Evolutionary conservation across 2,113 vertebrate species (phyloP).

Genomic region (Accipiter virgatus): DNA sequence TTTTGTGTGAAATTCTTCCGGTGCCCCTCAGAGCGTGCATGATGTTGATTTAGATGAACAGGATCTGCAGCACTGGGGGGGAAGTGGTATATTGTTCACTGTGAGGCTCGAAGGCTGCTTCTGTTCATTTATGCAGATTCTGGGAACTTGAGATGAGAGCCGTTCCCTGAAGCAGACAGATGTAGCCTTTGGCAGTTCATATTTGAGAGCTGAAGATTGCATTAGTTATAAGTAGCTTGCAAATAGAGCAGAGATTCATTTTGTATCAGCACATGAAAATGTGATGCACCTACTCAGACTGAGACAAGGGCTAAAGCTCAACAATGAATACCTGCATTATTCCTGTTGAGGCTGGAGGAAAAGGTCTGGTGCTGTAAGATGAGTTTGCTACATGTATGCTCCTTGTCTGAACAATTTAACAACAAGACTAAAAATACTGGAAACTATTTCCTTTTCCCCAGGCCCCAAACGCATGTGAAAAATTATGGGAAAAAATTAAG

Average conservation of each 20-base stretch:
- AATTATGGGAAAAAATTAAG: background rate
- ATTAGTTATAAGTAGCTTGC: background rate
- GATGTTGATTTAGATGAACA: background rate
- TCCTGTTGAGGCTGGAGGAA: background rate
- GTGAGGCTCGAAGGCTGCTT: background rate
- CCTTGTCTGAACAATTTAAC: background rate
- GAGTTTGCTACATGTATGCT: background rate
- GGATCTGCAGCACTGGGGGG: background rate
- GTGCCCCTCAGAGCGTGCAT: background rate
- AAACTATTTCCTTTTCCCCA: background rate
- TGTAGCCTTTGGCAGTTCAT: background rate
- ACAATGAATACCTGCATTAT: background rate
- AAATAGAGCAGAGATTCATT: background rate
- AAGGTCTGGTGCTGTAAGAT: background rate
- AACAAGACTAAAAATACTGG: background rate
- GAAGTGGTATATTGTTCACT: background rate
- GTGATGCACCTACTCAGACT: background rate
- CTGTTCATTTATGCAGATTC: background rate
- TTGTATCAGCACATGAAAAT: background rate
- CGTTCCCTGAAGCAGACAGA: background rate
- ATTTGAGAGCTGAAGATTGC: background rate
- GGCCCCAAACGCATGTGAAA: background rate
- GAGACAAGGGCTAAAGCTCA: background rate
- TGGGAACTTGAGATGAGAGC: background rate
- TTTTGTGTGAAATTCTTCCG: background rate